phyloP scores from a whole-genome alignment of 2,888 invertebrate species.

The Drosophila paramelanica region DNA sequence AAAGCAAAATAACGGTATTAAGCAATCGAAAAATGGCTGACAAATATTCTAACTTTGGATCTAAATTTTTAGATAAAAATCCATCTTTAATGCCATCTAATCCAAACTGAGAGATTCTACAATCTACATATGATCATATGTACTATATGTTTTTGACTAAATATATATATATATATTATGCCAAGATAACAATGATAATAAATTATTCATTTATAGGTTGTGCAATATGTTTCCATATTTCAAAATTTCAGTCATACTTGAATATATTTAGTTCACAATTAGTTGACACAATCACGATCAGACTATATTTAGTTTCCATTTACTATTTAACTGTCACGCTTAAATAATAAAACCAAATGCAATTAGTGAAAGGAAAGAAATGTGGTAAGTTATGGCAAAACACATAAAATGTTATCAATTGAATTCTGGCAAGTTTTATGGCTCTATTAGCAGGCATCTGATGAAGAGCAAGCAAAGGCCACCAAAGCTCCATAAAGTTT shows the following conservation, averaged over 20 bases:
- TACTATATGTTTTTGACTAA: no score
- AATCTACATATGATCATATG: no score
- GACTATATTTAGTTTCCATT: constrained; percentile 22
- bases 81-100: no score
- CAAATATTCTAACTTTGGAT: no score
- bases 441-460: constrained; percentile 65
- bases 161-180: no score
- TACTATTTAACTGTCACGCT: constrained; percentile 7
- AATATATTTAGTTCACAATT: no score
- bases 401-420: constrained; percentile 1
- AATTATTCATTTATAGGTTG: no score
- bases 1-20: no score
- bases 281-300: not conserved
- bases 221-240: not conserved
- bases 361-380: constrained; percentile 5
- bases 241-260: constrained; percentile 9
- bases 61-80: no score
- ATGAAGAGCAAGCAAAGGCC: constrained; percentile 30
- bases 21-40: no score
- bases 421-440: constrained; percentile 45
- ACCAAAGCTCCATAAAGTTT: constrained; percentile 58
- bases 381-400: not conserved
- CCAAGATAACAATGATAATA: no score
- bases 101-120: no score
- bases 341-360: constrained; percentile 16